Percentiles rank a stretch among this genome's conserved stretches.
phyloP scores from a whole-genome alignment of 2,888 invertebrate genomes.

The Oscheius sp. region DNA sequence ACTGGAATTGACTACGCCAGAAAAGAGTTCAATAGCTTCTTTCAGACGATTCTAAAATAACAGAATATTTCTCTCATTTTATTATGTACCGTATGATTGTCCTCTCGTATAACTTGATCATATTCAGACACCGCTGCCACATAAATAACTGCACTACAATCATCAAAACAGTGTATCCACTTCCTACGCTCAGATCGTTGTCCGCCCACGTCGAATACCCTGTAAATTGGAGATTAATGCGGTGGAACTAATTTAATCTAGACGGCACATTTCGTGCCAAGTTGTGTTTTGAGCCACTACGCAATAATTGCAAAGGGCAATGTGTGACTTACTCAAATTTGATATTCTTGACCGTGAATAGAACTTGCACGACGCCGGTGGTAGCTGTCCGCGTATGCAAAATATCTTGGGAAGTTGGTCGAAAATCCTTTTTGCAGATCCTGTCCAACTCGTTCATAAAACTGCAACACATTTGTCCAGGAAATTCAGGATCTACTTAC shows the following conservation, averaged over 20 bases:
- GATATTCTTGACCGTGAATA: conserved; percentile 58
- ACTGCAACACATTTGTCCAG: conserved; percentile 41
- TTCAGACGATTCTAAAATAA: conserved; percentile 66
- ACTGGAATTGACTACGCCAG: conserved; percentile 52
- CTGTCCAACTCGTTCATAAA: conserved; percentile 69
- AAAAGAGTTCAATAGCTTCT: conserved; percentile 66
- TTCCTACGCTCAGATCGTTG: conserved; percentile 78
- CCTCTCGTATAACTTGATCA: conserved; percentile 65
- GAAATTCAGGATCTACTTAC: conserved; percentile 42
- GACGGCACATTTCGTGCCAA: too few species aligned
- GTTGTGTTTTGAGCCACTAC: too few species aligned
- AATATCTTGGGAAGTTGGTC: conserved; percentile 65
- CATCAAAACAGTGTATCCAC: conserved; percentile 70
- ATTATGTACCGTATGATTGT: conserved; percentile 54
- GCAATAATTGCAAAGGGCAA: background rate
- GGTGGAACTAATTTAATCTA: background rate
- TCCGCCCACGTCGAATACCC: conserved; percentile 98
- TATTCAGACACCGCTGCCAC: conserved; percentile 68
- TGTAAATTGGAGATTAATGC: conserved; percentile 74
- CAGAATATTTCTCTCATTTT: background rate
- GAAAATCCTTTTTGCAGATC: conserved; percentile 54
- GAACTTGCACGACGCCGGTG: conserved; percentile 63
- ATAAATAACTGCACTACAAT: conserved; percentile 65
- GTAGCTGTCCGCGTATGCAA: conserved; percentile 68
- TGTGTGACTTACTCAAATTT: conserved; percentile 34